phyloP scores from a whole-genome alignment of 2,888 invertebrate genomes.

The Limnephilus auricula region DNA sequence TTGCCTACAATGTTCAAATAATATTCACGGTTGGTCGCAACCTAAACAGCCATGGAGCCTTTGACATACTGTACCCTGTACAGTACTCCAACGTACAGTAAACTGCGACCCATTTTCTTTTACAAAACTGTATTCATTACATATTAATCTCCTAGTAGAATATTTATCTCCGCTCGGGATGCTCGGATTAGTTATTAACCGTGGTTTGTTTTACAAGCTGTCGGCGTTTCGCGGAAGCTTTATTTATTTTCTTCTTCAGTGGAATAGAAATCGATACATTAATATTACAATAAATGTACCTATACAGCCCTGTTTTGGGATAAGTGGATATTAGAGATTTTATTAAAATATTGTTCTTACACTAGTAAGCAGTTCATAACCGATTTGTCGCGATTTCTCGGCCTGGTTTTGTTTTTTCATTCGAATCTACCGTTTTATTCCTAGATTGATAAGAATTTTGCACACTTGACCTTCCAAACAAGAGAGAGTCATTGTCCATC shows the following conservation, averaged over 20 bases:
- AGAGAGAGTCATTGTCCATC: too few relatives aligned
- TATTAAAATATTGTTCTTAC: too few relatives aligned
- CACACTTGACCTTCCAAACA: too few relatives aligned
- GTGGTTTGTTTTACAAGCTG: not conserved
- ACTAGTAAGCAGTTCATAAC: too few relatives aligned
- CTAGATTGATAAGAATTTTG: too few relatives aligned
- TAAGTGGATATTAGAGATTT: too few relatives aligned
- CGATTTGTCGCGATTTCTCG: too few relatives aligned
- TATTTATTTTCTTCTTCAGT: not conserved
- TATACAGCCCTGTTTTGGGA: too few relatives aligned
- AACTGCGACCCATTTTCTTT: not conserved
- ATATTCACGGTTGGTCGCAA: not conserved
- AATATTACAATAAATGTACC: too few relatives aligned
- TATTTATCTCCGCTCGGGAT: not conserved
- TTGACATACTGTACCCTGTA: not conserved
- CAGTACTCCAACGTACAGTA: not conserved
- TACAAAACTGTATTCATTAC: not conserved
- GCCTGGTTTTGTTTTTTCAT: too few relatives aligned
- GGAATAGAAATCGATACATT: not conserved
- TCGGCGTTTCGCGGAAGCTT: not conserved
- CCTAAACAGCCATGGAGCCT: not conserved
- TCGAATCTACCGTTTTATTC: too few relatives aligned
- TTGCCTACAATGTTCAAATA: not conserved
- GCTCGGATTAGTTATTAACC: not conserved
- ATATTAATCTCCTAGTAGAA: not conserved